Conservation (phyloP, 2,797 vertebrate species). For the Sternotherus odoratus region DNA sequence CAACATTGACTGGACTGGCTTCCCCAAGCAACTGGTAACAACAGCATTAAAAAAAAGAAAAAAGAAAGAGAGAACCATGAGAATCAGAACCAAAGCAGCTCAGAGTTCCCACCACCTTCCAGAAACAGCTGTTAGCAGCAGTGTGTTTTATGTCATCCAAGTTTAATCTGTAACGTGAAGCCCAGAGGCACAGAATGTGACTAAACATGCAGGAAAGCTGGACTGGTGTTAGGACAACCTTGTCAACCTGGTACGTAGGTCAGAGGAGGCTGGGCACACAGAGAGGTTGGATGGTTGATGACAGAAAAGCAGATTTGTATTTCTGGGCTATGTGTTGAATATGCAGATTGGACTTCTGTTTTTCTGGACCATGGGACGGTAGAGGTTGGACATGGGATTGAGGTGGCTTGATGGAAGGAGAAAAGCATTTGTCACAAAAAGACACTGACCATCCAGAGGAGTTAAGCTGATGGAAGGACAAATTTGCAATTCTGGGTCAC, state of each 20-base stretch:
- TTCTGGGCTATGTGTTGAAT: neutral
- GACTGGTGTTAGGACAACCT: neutral
- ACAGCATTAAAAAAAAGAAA: neutral
- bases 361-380: neutral
- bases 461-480: neutral
- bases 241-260: neutral
- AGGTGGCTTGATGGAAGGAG: neutral
- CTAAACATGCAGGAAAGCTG: neutral
- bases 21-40: constrained; percentile 84
- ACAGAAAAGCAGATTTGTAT: neutral
- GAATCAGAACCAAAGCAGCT: neutral
- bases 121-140: neutral
- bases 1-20: constrained; percentile 80
- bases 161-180: accelerated
- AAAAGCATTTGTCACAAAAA: constrained; percentile 14
- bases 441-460: neutral
- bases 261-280: neutral
- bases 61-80: neutral
- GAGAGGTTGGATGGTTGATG: neutral
- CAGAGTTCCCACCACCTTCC: accelerated
- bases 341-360: neutral
- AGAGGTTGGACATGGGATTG: neutral
- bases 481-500: neutral
- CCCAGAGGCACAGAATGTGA: neutral
- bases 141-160: neutral